These are phyloP conservation scores for Brachionus plicatilis DNA, from an alignment of 1,140 invertebrate species.

Conservation along the genomic window DNA sequence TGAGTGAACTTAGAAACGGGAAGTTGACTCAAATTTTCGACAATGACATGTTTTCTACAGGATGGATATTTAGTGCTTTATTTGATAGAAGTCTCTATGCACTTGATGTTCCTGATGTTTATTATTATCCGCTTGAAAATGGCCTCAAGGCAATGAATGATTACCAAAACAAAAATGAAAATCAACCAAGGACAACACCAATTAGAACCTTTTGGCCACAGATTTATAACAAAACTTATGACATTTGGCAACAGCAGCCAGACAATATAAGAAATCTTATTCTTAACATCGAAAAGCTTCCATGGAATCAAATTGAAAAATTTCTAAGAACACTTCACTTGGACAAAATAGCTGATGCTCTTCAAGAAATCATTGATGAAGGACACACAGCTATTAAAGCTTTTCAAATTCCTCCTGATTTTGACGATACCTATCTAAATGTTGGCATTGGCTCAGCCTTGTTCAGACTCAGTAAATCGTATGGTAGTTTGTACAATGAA, in stretches of 20 bases:
- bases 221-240: conserved; percentile 44
- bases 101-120: conserved; percentile 40
- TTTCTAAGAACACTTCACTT: conserved; percentile 45
- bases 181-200: conserved; percentile 43
- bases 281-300: conserved; percentile 43
- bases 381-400: conserved; percentile 38
- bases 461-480: conserved; percentile 39
- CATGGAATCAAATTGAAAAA: conserved; percentile 45
- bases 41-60: conserved; percentile 49
- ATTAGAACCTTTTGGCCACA: conserved; percentile 49
- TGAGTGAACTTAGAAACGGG: conserved; percentile 40
- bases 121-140: conserved; percentile 42
- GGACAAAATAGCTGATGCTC: conserved; percentile 42
- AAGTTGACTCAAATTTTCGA: conserved; percentile 44
- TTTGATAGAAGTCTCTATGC: conserved; percentile 44
- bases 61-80: conserved; percentile 45
- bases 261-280: conserved; percentile 45
- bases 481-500: conserved; percentile 38
- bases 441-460: conserved; percentile 47
- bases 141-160: conserved; percentile 43
- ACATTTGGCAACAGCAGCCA: conserved; percentile 45
- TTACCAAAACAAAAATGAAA: conserved; percentile 46
- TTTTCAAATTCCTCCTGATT: conserved; percentile 51
- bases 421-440: conserved; percentile 52
- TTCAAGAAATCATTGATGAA: conserved; percentile 13